These are phyloP conservation scores for Saturnia japonica DNA, from an alignment of 2,888 invertebrate species.

Conservation along the genomic window DNA sequence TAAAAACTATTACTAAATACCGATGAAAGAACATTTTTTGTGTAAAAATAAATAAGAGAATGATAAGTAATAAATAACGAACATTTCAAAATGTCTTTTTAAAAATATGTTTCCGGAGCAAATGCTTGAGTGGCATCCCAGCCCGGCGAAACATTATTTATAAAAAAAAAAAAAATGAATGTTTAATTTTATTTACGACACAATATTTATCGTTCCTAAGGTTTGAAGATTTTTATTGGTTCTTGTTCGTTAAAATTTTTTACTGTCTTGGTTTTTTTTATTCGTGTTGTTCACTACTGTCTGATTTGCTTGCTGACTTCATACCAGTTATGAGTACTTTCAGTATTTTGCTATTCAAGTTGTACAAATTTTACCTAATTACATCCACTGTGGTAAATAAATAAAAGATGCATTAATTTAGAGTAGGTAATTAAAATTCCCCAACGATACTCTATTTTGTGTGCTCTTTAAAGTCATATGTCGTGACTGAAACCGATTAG, in stretches of 20 bases:
- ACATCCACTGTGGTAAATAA: not conserved
- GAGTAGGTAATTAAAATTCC: not conserved
- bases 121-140: not conserved
- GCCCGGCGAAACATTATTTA: not conserved
- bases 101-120: not conserved
- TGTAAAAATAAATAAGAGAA: not conserved
- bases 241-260: not conserved
- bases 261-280: no score
- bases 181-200: not conserved
- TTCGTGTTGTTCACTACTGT: no score
- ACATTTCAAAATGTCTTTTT: not conserved
- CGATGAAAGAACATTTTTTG: not conserved
- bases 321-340: not conserved
- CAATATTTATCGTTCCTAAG: not conserved
- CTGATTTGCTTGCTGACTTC: not conserved
- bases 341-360: not conserved
- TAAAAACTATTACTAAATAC: no score
- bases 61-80: not conserved
- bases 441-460: not conserved
- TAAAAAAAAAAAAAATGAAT: not conserved
- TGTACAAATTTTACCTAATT: not conserved
- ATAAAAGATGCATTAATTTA: not conserved
- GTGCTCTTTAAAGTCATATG: constrained; percentile 25
- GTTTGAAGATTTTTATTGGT: not conserved
- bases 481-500: constrained; percentile 38